A percentile compares a stretch with the other conserved stretches of the same genome.
Conservation (phyloP, 2,888 invertebrate species). For the Andrena bicolor region DNA sequence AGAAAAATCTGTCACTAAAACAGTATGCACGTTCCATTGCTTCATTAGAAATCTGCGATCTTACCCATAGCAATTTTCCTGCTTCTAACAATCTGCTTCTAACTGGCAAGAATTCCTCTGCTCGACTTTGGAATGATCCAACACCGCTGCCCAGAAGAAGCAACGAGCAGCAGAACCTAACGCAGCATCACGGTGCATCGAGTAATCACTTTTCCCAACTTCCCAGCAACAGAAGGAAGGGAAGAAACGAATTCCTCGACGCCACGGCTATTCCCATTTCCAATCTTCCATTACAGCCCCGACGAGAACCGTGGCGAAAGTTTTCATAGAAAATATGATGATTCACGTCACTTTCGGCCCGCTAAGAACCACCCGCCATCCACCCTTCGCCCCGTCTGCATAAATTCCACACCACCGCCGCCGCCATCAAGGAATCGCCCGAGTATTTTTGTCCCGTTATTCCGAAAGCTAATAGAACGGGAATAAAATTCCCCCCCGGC, state of each 20-base stretch:
- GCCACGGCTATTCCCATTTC: conserved; percentile 10
- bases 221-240: not conserved
- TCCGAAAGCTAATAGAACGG: conserved; percentile 46
- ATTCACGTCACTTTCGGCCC: conserved; percentile 24
- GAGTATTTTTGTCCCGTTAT: conserved; percentile 51
- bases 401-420: conserved; percentile 21
- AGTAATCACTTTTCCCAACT: not conserved
- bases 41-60: too few species aligned
- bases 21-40: too few species aligned
- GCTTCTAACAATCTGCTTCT: too few species aligned
- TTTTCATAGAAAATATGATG: conserved; percentile 23
- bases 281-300: conserved; percentile 34
- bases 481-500: conserved; percentile 38
- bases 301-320: not conserved
- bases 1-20: too few species aligned
- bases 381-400: conserved; percentile 15
- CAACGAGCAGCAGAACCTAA: too few species aligned
- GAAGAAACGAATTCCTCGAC: conserved; percentile 10
- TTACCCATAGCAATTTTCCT: too few species aligned
- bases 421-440: conserved; percentile 12
- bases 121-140: too few species aligned
- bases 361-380: conserved; percentile 2
- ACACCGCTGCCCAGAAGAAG: too few species aligned
- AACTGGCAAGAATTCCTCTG: too few species aligned
- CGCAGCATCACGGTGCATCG: not conserved